Evolutionary conservation across 2,888 invertebrate genomes (phyloP), one percentile per base, ranked within the genome.

Genomic region (Eudasyphora cyanicolor): DNA sequence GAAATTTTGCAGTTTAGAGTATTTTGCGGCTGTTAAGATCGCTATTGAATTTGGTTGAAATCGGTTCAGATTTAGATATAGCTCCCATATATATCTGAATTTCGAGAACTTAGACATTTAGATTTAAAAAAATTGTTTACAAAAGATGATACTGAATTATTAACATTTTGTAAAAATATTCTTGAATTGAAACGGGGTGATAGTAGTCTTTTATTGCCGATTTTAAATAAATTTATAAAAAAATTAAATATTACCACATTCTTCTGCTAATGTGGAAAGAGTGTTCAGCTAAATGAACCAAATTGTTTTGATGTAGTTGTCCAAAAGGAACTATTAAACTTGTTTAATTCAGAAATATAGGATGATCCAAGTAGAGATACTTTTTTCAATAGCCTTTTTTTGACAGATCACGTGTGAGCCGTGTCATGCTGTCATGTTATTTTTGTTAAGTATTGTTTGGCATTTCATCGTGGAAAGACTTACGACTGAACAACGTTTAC

Each of bases 221-320:
- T 7, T 54, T 21, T 14, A 7, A 21, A 21, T 6, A 54, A 54
- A n/a, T n/a, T n/a, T n/a, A n/a, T n/a, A n/a, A n/a, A n/a, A n/a
- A 54, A 54, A 54, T 45, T 7, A 75, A 27, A 32, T 49, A 27
- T 64, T 75, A 62, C 75, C 75, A 32, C 75, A 75, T 49, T 75
- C 60, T 17, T 42, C 75, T 1, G 62, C 75, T 62, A 57, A 57
- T 38, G n/a, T n/a, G n/a, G n/a, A n/a, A n/a, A n/a, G n/a, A n/a
- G n/a, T n/a, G n/a, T n/a, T n/a, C n/a, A n/a, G 67, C 14, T 74
- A 24, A 62, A 17, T 29, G 32, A 62, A 32, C 14, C 32, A n/a
- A 62, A 62, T 8, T 29, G 62, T 62, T 62, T 8, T n/a, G 32
- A 62, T 62, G 24, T 8, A 17, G 19, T n/a, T 14, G 32, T 35